Percentiles rank a stretch among this genome's conserved stretches.
Evolutionary conservation across 2,888 invertebrate genomes (phyloP).

Genomic region (Cephus nigrinus): DNA sequence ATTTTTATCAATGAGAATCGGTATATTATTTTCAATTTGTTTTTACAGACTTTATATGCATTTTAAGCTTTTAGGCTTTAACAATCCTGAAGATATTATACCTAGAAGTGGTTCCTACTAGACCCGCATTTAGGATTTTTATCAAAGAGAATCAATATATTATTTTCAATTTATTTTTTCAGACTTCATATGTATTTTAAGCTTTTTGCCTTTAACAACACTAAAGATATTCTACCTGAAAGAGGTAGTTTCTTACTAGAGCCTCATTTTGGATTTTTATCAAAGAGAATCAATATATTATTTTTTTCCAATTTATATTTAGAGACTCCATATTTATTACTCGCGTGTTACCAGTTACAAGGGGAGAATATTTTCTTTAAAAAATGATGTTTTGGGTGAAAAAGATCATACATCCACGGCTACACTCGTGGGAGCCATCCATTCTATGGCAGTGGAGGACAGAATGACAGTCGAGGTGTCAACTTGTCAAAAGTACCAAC

Average conservation of each 20-base stretch:
- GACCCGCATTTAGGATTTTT: not conserved
- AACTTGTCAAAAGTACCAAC: not conserved
- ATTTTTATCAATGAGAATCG: not conserved
- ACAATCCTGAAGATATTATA: not conserved
- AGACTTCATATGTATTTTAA: too few species aligned
- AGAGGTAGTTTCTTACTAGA: too few species aligned
- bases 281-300: not conserved
- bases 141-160: not conserved
- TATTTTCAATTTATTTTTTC: too few species aligned
- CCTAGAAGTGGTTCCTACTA: too few species aligned
- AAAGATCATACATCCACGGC: not conserved
- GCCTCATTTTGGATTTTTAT: not conserved
- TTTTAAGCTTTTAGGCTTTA: not conserved
- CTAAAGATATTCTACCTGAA: too few species aligned
- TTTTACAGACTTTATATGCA: too few species aligned
- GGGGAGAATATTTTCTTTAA: not conserved
- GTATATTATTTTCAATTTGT: too few species aligned
- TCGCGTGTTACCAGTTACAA: not conserved
- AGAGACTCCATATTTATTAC: not conserved
- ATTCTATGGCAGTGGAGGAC: not conserved
- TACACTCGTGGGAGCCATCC: not conserved
- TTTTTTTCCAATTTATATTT: too few species aligned
- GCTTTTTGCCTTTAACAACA: too few species aligned
- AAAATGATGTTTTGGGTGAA: not conserved
- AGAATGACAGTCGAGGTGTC: not conserved